Evolutionary conservation across 2,797 vertebrate genomes (phyloP).

Genomic region (Pseudotriccus pelzelni): DNA sequence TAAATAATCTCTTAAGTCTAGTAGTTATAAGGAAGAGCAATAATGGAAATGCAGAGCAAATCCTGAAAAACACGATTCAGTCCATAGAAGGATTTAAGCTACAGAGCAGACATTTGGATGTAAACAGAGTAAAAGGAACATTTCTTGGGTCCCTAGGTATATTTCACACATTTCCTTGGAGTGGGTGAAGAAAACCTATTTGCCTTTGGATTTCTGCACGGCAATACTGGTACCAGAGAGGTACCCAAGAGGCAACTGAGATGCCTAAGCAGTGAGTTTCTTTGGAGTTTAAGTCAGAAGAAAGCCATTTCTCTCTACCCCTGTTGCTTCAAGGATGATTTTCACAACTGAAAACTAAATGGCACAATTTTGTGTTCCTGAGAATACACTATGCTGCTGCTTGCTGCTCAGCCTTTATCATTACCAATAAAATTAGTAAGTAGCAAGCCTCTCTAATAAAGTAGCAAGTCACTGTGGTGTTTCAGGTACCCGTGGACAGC

Average conservation of each 20-base stretch:
- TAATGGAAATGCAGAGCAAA: background rate
- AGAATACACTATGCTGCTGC: background rate
- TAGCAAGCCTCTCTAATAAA: background rate
- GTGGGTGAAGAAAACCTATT: background rate
- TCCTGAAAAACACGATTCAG: background rate
- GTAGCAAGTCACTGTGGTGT: background rate
- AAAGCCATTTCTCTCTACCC: background rate
- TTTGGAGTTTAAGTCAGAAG: background rate
- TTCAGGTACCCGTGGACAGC: background rate
- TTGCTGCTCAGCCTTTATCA: background rate
- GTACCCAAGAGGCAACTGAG: background rate
- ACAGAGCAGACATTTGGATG: background rate
- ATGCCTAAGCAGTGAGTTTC: background rate
- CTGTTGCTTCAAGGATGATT: background rate
- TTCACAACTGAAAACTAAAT: background rate
- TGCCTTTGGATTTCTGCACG: background rate
- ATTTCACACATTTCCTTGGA: background rate
- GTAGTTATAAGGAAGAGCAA: background rate
- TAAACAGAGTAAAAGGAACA: background rate
- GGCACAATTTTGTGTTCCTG: background rate
- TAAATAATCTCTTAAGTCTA: background rate
- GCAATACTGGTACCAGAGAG: background rate
- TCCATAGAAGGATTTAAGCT: background rate
- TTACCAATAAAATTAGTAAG: background rate
- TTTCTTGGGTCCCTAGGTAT: background rate